These are phyloP conservation scores for Hesperophylax magnus DNA, from an alignment of 1,140 invertebrate species.

Conservation along the genomic window DNA sequence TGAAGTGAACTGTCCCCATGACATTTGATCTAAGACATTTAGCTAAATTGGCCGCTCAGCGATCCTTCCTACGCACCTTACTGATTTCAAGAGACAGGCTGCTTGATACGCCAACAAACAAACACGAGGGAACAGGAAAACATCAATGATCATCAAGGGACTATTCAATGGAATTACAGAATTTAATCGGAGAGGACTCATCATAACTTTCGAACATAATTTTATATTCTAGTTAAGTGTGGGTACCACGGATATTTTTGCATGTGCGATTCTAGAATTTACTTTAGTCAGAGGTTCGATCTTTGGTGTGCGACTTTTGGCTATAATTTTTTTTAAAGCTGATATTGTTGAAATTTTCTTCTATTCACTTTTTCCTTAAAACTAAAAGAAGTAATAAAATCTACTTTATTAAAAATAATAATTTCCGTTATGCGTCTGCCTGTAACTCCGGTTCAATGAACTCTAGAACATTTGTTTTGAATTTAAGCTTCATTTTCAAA, in stretches of 20 bases:
- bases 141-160: not conserved
- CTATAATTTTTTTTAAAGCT: not conserved
- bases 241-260: no score
- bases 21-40: slow-evolving; percentile 58
- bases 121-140: slow-evolving; percentile 1
- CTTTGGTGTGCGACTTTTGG: no score
- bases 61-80: slow-evolving; percentile 53
- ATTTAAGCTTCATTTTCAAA: no score
- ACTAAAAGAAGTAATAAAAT: not conserved
- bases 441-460: no score
- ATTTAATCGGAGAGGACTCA: no score
- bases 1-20: slow-evolving; percentile 58
- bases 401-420: not conserved
- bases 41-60: slow-evolving; percentile 51
- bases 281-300: no score
- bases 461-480: no score
- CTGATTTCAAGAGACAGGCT: slow-evolving; percentile 19
- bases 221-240: no score
- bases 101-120: slow-evolving; percentile 28
- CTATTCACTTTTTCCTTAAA: not conserved
- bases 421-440: not conserved
- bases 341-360: not conserved
- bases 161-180: no score
- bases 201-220: no score
- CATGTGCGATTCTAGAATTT: no score